Evolutionary conservation across 1,140 invertebrate genomes (phyloP).

Genomic region (Aphelenchoides avenae): DNA sequence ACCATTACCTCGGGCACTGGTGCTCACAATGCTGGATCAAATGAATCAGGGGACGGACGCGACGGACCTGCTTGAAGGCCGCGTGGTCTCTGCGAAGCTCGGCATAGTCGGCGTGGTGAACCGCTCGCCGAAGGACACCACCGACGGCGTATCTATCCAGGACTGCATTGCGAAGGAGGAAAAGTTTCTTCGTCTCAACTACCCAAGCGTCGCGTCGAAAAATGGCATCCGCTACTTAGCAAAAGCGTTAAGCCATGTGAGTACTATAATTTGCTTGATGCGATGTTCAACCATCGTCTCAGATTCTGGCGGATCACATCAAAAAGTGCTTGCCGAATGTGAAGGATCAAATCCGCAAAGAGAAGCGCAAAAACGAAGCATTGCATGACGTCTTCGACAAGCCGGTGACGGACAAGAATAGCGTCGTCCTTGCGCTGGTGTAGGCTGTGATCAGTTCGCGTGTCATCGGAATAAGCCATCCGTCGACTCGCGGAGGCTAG

Average conservation of each 20-base stretch:
- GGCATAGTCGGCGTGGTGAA: slow-evolving; percentile 96
- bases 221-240: slow-evolving; percentile 91
- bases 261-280: slow-evolving; percentile 1
- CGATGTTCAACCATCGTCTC: slow-evolving; percentile 11
- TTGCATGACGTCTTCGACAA: not conserved
- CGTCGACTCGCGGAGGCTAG: not conserved
- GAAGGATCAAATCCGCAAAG: slow-evolving; percentile 59
- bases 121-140: slow-evolving; percentile 89
- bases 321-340: slow-evolving; percentile 92
- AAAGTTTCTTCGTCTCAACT: slow-evolving; percentile 83
- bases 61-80: slow-evolving; percentile 89
- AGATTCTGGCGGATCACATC: slow-evolving; percentile 93
- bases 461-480: not conserved
- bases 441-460: not conserved
- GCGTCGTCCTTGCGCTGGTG: slow-evolving; percentile 1
- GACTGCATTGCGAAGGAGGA: slow-evolving; percentile 84
- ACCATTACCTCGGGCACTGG: too few relatives aligned
- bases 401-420: slow-evolving; percentile 13
- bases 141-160: slow-evolving; percentile 76
- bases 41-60: slow-evolving; percentile 97
- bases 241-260: slow-evolving; percentile 82
- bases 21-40: slow-evolving; percentile 93
- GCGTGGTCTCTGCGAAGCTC: slow-evolving; percentile 92
- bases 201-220: slow-evolving; percentile 85
- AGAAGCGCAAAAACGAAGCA: slow-evolving; percentile 3